These are phyloP conservation scores for Nebria brevicollis DNA, from an alignment of 2,888 invertebrate genomes.

Conservation along the genomic window DNA sequence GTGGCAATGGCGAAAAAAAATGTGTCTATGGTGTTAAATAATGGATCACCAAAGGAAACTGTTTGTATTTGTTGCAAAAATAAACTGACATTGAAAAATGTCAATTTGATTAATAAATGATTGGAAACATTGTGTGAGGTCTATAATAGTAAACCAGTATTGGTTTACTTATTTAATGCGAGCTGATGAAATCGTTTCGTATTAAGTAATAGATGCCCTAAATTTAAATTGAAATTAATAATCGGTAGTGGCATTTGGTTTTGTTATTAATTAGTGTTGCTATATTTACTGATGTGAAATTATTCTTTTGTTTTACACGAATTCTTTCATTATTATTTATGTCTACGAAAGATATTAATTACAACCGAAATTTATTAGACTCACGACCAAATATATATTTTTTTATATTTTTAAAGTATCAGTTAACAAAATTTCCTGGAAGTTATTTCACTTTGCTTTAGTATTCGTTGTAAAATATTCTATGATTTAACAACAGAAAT, in stretches of 20 bases:
- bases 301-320: not conserved
- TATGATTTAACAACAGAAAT: too few species aligned
- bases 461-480: too few species aligned
- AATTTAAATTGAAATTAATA: not conserved
- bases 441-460: too few species aligned
- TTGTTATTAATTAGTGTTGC: not conserved
- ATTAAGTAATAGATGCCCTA: not conserved
- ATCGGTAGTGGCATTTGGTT: constrained; percentile 1
- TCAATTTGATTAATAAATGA: not conserved
- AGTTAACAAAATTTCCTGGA: too few species aligned
- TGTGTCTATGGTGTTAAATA: too few species aligned
- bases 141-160: not conserved
- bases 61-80: not conserved
- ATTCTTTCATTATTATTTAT: not conserved
- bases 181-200: not conserved
- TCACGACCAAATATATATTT: too few species aligned
- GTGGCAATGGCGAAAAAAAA: not conserved
- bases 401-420: too few species aligned
- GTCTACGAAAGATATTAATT: not conserved
- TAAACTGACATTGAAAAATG: too few species aligned
- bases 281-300: not conserved
- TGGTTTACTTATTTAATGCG: not conserved
- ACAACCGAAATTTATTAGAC: not conserved
- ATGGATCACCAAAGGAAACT: not conserved
- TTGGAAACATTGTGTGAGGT: not conserved